Evolutionary conservation across 2,797 vertebrate species (phyloP).

Genomic region (Monodelphis domestica): DNA sequence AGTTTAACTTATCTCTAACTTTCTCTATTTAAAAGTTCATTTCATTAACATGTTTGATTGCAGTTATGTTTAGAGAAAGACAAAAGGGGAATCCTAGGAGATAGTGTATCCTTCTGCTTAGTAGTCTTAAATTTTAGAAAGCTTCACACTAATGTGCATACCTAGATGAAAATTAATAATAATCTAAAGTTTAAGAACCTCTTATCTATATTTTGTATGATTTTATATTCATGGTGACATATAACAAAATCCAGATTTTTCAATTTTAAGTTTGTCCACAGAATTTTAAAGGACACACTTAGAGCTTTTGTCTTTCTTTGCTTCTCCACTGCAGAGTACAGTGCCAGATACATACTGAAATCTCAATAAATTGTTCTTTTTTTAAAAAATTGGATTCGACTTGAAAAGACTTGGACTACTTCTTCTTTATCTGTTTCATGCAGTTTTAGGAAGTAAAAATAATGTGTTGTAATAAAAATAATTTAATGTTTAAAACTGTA

Average conservation of each 20-base stretch:
- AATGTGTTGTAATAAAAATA: too few relatives aligned
- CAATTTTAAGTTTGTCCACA: not conserved
- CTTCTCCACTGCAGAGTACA: not conserved
- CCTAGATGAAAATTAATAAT: too few relatives aligned
- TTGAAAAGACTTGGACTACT: not conserved
- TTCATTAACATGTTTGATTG: too few relatives aligned
- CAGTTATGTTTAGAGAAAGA: too few relatives aligned
- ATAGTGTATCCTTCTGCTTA: too few relatives aligned
- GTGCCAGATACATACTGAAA: not conserved
- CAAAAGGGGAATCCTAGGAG: too few relatives aligned
- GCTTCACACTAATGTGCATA: too few relatives aligned
- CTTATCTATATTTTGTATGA: not conserved
- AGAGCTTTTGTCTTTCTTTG: too few relatives aligned
- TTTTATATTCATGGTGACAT: not conserved
- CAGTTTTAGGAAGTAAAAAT: not conserved
- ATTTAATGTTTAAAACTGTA: not conserved
- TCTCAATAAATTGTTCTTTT: not conserved
- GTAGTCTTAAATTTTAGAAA: too few relatives aligned
- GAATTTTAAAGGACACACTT: not conserved
- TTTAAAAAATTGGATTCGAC: not conserved
- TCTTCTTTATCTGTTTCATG: not conserved
- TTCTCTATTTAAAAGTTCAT: too few relatives aligned
- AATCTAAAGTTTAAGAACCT: too few relatives aligned
- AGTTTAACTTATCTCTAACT: too few relatives aligned
- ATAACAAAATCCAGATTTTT: not conserved